Conservation (phyloP, 2,797 vertebrate genomes). For the Emydoidea blandingii region DNA sequence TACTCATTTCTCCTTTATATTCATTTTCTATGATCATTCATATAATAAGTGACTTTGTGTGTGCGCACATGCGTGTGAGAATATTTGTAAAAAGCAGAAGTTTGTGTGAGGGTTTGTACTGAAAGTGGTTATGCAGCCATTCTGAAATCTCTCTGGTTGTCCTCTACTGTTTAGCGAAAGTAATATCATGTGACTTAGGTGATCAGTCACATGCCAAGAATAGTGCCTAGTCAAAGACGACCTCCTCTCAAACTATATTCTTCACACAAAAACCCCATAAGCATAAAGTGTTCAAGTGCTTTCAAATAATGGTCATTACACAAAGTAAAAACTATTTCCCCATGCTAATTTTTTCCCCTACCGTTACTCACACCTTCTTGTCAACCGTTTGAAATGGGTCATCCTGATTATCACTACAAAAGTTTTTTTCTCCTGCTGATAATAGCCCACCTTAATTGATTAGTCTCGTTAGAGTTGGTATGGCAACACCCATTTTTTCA, state of each 20-base stretch:
- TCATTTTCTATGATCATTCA: background rate
- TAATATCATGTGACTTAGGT: background rate
- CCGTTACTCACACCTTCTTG: too few relatives aligned
- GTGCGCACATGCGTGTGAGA: fast-evolving
- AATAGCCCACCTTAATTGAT: too few relatives aligned
- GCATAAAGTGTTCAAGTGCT: fast-evolving
- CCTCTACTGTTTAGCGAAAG: background rate
- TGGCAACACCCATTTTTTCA: too few relatives aligned
- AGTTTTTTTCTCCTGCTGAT: too few relatives aligned
- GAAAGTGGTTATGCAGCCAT: background rate
- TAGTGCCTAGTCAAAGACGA: background rate
- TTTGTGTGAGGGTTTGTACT: background rate
- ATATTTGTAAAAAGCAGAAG: background rate
- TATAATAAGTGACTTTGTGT: background rate
- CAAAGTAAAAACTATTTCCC: too few relatives aligned
- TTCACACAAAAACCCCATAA: background rate
- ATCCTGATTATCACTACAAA: too few relatives aligned
- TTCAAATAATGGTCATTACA: background rate
- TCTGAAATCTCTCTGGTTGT: background rate
- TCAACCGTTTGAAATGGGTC: too few relatives aligned
- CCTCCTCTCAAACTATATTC: background rate
- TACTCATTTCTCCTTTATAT: background rate
- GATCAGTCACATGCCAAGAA: background rate
- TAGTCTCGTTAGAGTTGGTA: too few relatives aligned
- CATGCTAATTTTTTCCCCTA: too few relatives aligned